Evolutionary conservation across 2,888 invertebrate genomes (phyloP).

Genomic region (Drosophila cracens): DNA sequence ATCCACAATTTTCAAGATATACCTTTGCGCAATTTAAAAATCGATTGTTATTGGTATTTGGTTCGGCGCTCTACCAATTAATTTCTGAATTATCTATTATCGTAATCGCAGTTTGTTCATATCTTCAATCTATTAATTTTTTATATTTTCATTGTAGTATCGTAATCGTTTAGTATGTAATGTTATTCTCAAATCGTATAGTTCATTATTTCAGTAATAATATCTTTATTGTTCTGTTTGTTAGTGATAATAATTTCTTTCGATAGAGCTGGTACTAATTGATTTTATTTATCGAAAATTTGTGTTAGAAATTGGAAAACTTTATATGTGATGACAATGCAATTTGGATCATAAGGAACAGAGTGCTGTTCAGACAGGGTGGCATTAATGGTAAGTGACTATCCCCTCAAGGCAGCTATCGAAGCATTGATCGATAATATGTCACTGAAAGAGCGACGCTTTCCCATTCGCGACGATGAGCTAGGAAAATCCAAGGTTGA

Average conservation of each 20-base stretch:
- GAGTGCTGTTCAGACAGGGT: not conserved
- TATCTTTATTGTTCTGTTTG: not conserved
- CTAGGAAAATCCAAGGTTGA: not conserved
- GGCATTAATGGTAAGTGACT: not conserved
- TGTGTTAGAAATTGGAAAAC: not conserved
- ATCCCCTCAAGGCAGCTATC: not conserved
- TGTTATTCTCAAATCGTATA: not conserved
- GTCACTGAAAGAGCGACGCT: not conserved
- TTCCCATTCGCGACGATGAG: not conserved
- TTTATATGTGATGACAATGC: not conserved
- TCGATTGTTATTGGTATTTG: too few species aligned
- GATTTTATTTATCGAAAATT: not conserved
- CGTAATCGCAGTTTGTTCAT: too few species aligned
- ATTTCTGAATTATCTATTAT: too few species aligned
- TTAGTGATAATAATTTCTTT: not conserved
- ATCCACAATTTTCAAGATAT: too few species aligned
- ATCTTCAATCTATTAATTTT: too few species aligned
- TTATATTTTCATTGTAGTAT: not conserved
- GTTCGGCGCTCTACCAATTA: too few species aligned
- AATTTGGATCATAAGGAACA: not conserved
- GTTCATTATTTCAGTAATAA: not conserved
- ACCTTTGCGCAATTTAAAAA: too few species aligned
- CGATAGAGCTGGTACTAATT: not conserved
- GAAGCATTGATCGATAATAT: not conserved
- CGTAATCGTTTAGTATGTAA: not conserved